Evolutionary conservation across 2,797 vertebrate species (phyloP), one percentile per base, ranked within the genome.

Genomic region (Poliocrania exsul): DNA sequence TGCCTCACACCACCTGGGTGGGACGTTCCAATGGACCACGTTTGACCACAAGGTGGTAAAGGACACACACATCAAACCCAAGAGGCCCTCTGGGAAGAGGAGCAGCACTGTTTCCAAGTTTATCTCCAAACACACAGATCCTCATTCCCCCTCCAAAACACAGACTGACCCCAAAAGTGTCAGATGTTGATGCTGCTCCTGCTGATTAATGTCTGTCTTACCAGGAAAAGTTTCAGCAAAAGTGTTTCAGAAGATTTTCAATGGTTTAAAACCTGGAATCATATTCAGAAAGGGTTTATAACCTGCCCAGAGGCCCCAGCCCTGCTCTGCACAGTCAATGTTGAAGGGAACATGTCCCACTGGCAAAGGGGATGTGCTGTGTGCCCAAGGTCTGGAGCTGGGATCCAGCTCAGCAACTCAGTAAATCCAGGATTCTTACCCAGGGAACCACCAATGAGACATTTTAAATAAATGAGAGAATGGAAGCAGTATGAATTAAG

Each of bases 281-380:
- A 2, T 3, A 2, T 26, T 86, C 56, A 50, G 42, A 47, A 54
- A 77, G 33, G 58, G 28, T 57, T 82, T 75, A 8, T 4, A 51
- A 83, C 16, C 18, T 35, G 31, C 14, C 20, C 1, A 0, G 47
- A 31, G 31, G 31, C 60, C 16, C 53, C 24, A 46, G 46, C 21
- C 35, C 29, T 47, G 23, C 35, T 40, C 3, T 28, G 14, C 28
- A 1, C 5, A 35, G 37, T 8, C 7, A 1, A 13, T 12, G n/a
- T 6, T n/a, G 83, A 69, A 82, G 62, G 46, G 49, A 84, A 90
- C 73, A 71, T 9, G 2, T 47, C 28, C 31, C 51, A 1, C 60
- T n/a, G 46, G 29, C 31, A 51, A 51, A 26, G 49, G 49, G 44
- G 29, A 29, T 23, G 8, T 1, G 2, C 72, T 66, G 2, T 9